phyloP scores from a whole-genome alignment of 2,113 vertebrate genomes.

The Alces alces region DNA sequence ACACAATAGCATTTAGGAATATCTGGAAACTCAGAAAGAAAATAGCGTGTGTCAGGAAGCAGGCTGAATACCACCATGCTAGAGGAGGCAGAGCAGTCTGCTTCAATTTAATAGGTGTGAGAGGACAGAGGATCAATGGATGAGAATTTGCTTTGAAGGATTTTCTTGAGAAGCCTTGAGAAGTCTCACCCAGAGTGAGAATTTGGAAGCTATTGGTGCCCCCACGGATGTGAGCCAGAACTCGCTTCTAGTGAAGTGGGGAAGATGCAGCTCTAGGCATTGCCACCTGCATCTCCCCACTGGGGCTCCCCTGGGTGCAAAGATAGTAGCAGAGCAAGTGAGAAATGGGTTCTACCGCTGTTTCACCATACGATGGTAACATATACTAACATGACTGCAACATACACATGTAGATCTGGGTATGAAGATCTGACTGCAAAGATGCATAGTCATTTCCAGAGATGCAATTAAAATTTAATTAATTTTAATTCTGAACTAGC shows the following conservation, averaged over 20 bases:
- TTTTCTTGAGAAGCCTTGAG: neutral
- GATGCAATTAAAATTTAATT: neutral
- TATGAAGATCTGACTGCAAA: neutral
- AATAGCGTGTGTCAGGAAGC: neutral
- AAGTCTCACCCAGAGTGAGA: neutral
- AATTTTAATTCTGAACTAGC: neutral
- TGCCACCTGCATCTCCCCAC: neutral
- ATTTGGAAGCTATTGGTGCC: neutral
- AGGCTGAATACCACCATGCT: neutral
- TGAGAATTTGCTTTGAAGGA: neutral
- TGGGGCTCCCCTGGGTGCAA: neutral
- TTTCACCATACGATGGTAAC: neutral
- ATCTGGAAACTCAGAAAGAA: neutral
- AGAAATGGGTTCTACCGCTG: neutral
- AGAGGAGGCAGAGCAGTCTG: neutral
- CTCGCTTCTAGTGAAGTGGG: rapidly evolving
- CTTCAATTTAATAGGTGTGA: neutral
- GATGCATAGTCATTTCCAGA: neutral
- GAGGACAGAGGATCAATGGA: too few relatives aligned
- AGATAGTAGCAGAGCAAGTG: too few relatives aligned
- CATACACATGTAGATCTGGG: neutral
- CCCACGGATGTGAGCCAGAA: neutral
- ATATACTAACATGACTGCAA: too few relatives aligned
- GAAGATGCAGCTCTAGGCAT: neutral
- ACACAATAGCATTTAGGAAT: neutral